Evolutionary conservation across 1,140 invertebrate species (phyloP).

Genomic region (Thaumatotibia leucotreta): DNA sequence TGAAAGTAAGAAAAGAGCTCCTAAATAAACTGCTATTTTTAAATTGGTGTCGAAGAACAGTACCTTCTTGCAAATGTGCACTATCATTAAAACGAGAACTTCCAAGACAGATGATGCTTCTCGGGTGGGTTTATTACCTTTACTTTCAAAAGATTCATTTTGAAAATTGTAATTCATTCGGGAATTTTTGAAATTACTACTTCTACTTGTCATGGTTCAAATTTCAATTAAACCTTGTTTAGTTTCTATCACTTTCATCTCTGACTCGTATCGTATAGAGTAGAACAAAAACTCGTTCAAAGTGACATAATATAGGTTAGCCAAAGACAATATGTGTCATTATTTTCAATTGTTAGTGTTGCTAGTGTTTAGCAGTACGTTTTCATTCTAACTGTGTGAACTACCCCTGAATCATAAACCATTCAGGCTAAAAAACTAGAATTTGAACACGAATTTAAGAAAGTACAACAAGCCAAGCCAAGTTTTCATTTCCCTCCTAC

Average conservation of each 20-base stretch:
- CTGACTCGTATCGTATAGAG: not conserved
- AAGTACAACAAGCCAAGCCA: not conserved
- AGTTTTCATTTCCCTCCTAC: conserved; percentile 4
- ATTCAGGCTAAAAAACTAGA: not conserved
- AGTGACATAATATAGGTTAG: not conserved
- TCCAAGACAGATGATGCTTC: conserved; percentile 89
- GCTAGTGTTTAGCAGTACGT: too few relatives aligned
- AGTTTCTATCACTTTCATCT: not conserved
- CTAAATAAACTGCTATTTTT: conserved; percentile 91
- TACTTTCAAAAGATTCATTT: conserved; percentile 58
- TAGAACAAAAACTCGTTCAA: too few relatives aligned
- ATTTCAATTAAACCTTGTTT: not conserved
- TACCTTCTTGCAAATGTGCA: conserved; percentile 91
- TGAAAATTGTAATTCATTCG: conserved; percentile 69
- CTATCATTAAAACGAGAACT: conserved; percentile 88
- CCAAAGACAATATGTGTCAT: not conserved
- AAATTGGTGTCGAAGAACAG: conserved; percentile 90
- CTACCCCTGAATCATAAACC: not conserved
- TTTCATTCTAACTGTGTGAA: not conserved
- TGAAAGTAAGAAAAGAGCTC: conserved; percentile 88
- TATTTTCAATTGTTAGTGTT: not conserved
- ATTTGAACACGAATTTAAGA: not conserved
- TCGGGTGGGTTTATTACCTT: conserved; percentile 86
- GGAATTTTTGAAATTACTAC: conserved; percentile 45
- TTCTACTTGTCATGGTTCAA: conserved; percentile 56